Evolutionary conservation across 2,797 vertebrate species (phyloP).

Genomic region (Streptopelia turtur): DNA sequence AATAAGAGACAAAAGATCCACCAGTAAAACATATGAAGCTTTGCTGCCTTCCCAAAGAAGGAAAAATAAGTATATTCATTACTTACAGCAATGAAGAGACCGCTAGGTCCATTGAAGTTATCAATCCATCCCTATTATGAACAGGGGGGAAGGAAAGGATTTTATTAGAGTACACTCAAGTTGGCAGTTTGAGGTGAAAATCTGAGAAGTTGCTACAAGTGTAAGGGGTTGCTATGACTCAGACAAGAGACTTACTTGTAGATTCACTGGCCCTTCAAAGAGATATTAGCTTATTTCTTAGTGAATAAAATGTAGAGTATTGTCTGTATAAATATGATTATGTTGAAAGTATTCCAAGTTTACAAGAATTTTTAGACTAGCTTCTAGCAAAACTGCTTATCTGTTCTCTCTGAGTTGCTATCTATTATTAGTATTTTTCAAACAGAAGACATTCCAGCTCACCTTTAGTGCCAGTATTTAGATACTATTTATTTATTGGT

Average conservation of each 20-base stretch:
- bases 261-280: not conserved
- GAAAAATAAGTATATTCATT: not conserved
- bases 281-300: not conserved
- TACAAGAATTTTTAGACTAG: not conserved
- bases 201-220: not conserved
- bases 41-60: not conserved
- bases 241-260: not conserved
- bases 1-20: constrained; percentile 49
- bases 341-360: not conserved
- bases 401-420: too few species aligned
- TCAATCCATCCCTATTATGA: constrained; percentile 94
- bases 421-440: not conserved
- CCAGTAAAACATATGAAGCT: constrained; percentile 29
- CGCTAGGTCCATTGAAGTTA: constrained; percentile 98
- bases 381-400: too few species aligned
- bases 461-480: not conserved
- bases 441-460: not conserved
- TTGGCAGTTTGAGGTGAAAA: not conserved
- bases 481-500: not conserved
- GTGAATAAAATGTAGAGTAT: not conserved
- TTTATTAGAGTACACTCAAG: not conserved
- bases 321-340: not conserved
- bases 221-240: not conserved
- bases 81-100: constrained; percentile 97
- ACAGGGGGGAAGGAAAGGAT: not conserved